These are phyloP conservation scores for Misgurnus mizolepis DNA, from an alignment of 2,113 vertebrate species.

Conservation along the genomic window DNA sequence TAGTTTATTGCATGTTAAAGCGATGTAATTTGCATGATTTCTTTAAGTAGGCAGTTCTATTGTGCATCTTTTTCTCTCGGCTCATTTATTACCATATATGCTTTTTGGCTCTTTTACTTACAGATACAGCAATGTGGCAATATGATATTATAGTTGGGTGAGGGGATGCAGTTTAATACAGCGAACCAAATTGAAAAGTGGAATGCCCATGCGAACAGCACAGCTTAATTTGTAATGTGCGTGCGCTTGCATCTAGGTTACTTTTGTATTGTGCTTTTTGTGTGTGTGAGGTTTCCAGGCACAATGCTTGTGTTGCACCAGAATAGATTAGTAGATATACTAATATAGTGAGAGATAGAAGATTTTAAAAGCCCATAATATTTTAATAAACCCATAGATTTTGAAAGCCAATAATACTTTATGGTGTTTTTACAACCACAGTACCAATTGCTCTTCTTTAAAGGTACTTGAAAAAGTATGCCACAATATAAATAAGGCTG, in stretches of 20 bases:
- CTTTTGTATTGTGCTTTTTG: background rate
- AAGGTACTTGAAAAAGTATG: background rate
- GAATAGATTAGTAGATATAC: conserved; percentile 9
- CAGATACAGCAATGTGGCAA: background rate
- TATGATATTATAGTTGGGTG: background rate
- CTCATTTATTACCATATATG: conserved; percentile 38
- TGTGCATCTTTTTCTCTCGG: background rate
- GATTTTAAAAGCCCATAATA: conserved; percentile 21
- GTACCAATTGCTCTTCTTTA: background rate
- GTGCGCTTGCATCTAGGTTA: background rate
- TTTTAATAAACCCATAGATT: background rate
- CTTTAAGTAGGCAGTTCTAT: conserved; percentile 38
- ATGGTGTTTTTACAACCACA: conserved; percentile 15
- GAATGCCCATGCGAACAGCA: background rate
- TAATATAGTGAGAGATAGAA: conserved; percentile 2
- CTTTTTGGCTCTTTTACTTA: background rate
- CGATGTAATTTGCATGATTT: conserved; percentile 50
- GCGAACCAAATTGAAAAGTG: background rate
- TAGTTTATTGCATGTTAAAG: conserved; percentile 47
- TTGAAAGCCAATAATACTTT: conserved; percentile 10
- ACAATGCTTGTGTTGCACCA: background rate
- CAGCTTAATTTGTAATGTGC: background rate
- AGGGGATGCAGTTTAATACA: background rate
- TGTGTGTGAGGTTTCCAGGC: background rate
- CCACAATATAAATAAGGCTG: conserved; percentile 15